Evolutionary conservation across 2,888 invertebrate genomes (phyloP), one percentile per base, ranked within the genome.

Genomic region (Vesta saturnalis): DNA sequence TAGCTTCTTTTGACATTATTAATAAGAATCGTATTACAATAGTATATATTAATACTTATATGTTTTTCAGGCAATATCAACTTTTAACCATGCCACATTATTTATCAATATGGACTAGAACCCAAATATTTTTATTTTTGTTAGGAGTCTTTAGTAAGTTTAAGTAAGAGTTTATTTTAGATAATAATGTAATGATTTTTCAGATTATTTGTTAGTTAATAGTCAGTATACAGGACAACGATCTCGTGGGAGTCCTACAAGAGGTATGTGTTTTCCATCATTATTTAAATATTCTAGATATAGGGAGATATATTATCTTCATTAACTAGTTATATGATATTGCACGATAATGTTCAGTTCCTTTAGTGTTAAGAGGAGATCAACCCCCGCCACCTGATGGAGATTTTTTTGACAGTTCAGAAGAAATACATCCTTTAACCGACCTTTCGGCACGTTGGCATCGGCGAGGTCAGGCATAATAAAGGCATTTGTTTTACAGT

Each of bases 401-500:
- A 66, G 81, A 82, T 61, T 70, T 39, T 64, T 54, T 72, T 60
- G 74, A 73, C 57, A 70, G 58, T 65, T 70, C 76, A 63, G 80
- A 80, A 60, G 82, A 79, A 60, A 73, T 82, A 52, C 83, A 83
- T 75, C 83, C 83, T 62, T 73, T 83, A 61, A 77, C 81, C 58
- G 80, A 81, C 64, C 74, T 77, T 69, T 68, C 76, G 72, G 77
- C 76, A 70, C 75, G 74, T 66, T 78, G 77, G 47, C 74, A 72
- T 67, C 75, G 74, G 64, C 76, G 77, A 69, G 77, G 78, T 75
- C 71, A 75, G 69, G 74, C 61, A 70, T 73, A 55, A 72, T n/a
- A n/a, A n/a, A n/a, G n/a, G n/a, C n/a, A n/a, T n/a, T 71, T 54
- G 70, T 74, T 73, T 76, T 76, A 77, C 76, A 76, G 76, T 60